phyloP scores from a whole-genome alignment of 2,888 invertebrate genomes.

The Sminthurides aquaticus region DNA sequence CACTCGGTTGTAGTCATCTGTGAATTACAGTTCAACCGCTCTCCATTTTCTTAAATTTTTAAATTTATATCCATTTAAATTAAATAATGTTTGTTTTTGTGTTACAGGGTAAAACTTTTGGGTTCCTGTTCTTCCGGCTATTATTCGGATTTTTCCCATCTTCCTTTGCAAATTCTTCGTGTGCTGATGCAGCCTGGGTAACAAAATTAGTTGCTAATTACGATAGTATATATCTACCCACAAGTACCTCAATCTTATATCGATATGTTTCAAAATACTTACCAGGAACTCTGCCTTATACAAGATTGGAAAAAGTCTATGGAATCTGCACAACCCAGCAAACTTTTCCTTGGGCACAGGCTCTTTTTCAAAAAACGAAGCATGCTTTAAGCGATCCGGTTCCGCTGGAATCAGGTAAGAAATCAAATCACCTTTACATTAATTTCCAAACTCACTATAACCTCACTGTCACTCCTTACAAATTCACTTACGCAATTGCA shows the following conservation, averaged over 20 bases:
- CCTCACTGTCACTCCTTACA: no score
- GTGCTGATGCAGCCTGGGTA: slow-evolving; percentile 11
- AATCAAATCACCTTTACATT: neutral
- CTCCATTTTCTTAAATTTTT: neutral
- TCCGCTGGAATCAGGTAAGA: neutral
- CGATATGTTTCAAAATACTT: neutral
- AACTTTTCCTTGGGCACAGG: slow-evolving; percentile 12
- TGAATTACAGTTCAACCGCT: neutral
- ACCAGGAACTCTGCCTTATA: slow-evolving; percentile 19
- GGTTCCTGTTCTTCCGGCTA: slow-evolving; percentile 6
- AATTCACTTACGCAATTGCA: slow-evolving; percentile 13
- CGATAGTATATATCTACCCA: neutral
- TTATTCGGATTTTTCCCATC: slow-evolving; percentile 8
- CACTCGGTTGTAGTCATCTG: slow-evolving; percentile 90
- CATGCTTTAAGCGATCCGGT: neutral
- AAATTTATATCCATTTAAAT: no score
- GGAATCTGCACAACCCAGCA: neutral
- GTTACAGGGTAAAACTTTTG: slow-evolving; percentile 10
- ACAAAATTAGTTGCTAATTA: neutral
- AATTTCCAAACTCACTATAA: neutral
- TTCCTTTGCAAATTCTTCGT: slow-evolving; percentile 3
- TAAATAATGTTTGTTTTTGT: neutral
- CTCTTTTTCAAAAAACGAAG: slow-evolving; percentile 14
- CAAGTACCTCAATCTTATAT: slow-evolving; percentile 2
- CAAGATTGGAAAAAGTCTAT: slow-evolving; percentile 14